Base-by-base conservation (phyloP, 2,797 vertebrate genomes). In the Mormyrus proboscirostris region DNA sequence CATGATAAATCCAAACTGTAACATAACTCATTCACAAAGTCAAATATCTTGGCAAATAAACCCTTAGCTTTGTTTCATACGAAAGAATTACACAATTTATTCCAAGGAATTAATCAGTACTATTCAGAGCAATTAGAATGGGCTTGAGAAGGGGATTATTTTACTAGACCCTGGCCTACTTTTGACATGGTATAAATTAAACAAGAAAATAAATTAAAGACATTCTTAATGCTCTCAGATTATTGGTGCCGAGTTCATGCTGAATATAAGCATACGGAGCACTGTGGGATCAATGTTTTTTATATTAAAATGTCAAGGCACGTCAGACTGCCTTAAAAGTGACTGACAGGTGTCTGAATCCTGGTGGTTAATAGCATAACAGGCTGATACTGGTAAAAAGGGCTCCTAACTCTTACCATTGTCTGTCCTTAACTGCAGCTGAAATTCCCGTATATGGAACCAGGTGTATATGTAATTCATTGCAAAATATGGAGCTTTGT, bases 61-160 rank as follows among this genome's bases (percentile, higher is more conserved):
- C 95, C 95, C 95, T 96, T 95, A 95, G 95, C 95, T 96, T 96
- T 96, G 95, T 97, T 96, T 96, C 96, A 96, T 96, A 95, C 95
- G 95, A 96, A 96, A 96, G 95, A 96, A 96, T 96, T 96, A 96
- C 95, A 96, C 95, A 95, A 96, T 96, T 96, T 96, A 96, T 96
- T 95, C 94, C 92, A 38, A 96, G 96, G 94, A 96, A 96, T 96
- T 96, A 96, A 96, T 96, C 96, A 96, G 93, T 94, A 95, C 95
- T 95, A 94, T 95, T 96, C 94, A 95, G 94, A 96, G 95, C 93
- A 93, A 92, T 93, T 95, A 96, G 95, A 96, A 95, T 96, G 95
- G 94, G 94, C 94, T 95, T 95, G 94, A 95, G 95, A 94, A 95
- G 92, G 95, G 96, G 95, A 96, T 96, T 96, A 96, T 89, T 94